Base-by-base conservation (phyloP, 2,888 invertebrate genomes). In the Sinopyrophorus schimmeli region DNA sequence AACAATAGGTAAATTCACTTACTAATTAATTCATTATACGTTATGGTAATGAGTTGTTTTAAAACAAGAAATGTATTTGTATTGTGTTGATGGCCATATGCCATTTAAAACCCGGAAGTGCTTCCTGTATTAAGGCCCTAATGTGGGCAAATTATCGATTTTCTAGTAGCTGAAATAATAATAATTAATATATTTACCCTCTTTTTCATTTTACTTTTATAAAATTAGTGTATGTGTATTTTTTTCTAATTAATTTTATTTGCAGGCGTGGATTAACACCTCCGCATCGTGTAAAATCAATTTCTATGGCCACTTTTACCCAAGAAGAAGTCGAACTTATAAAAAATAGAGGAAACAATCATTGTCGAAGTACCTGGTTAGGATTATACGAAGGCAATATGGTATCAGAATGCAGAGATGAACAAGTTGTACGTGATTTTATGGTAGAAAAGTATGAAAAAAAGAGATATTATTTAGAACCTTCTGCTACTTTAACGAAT, bases 251-350 rank as follows among this genome's bases (percentile, higher is more conserved):
- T 11, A 32, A 31, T 21, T 20, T 15, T 21, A 11, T 35, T 84
- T 85, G 37, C 80, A 98, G 97, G 73, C 87, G 97, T 68, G 98
- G 98, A 41, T 78, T 98, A 57, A 97, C 96, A 67, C 97, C 98
- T 54, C 98, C 98, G 60, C 97, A 98, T 75, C 84, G 98, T 58
- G 95, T 98, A 55, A 98, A 98, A 77, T 97, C 97, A 39, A 96
- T 98, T 67, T 96, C 96, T 21, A 97, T 98, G 96, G 93, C 97
- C 54, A 93, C 92, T 63, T 98, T 97, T 75, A 92, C 91, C 49
- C 84, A 87, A 62, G 97, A 97, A 65, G 98, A 98, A 77, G 86
- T 98, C 68, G 93, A 95, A 68, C 86, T 91, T 68, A 80, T 98
- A 60, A 88, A 86, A 76, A 78, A 82, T 57, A 86, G 88, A 73